Conservation (phyloP, 2,888 invertebrate genomes). For the Chironomus riparius region DNA sequence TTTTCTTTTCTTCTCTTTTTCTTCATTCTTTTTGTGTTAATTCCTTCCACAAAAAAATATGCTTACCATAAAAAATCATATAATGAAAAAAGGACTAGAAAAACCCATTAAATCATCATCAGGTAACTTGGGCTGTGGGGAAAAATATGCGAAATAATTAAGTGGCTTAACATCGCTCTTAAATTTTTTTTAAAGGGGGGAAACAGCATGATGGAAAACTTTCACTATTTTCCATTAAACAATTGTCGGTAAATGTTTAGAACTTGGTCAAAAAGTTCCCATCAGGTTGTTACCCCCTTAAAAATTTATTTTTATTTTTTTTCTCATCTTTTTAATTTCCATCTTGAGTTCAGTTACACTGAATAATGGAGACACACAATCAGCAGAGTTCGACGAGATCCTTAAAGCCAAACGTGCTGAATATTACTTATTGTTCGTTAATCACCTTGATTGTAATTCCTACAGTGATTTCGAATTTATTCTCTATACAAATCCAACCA, state of each 20-base stretch:
- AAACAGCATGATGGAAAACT: too few species aligned
- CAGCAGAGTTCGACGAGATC: neutral
- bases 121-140: conserved; percentile 14
- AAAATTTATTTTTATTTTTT: too few species aligned
- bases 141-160: conserved; percentile 7
- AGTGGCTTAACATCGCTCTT: neutral
- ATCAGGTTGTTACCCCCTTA: too few species aligned
- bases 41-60: neutral
- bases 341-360: too few species aligned
- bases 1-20: neutral
- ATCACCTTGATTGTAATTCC: neutral
- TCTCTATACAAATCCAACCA: neutral
- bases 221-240: too few species aligned
- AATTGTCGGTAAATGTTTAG: too few species aligned
- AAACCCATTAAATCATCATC: conserved; percentile 27
- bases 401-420: neutral
- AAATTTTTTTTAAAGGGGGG: neutral
- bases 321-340: too few species aligned
- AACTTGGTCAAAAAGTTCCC: too few species aligned
- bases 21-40: neutral
- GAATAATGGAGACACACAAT: neutral
- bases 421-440: neutral
- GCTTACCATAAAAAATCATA: conserved; percentile 4
- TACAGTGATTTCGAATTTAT: neutral
- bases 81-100: conserved; percentile 23